A percentile compares a stretch with the other conserved stretches of the same genome.
These are phyloP conservation scores for Limosa lapponica DNA, from an alignment of 2,797 vertebrate genomes.

Conservation along the genomic window DNA sequence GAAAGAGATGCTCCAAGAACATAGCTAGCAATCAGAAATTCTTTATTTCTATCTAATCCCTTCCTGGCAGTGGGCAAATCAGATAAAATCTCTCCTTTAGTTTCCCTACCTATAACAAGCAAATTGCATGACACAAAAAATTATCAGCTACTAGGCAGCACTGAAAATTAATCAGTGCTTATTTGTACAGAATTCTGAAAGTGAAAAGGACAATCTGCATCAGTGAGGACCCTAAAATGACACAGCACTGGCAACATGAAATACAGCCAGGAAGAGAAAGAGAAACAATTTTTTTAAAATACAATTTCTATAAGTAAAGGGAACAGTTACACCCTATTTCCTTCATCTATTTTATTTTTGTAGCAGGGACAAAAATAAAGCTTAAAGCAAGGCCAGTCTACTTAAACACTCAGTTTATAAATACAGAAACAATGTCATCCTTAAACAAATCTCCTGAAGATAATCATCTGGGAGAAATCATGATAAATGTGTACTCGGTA, in stretches of 20 bases:
- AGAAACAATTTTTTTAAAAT: neutral
- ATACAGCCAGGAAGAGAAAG: neutral
- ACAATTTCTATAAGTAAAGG: neutral
- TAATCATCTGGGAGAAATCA: neutral
- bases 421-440: neutral
- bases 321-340: neutral
- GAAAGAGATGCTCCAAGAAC: neutral
- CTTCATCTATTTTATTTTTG: neutral
- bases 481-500: neutral
- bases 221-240: neutral
- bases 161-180: neutral
- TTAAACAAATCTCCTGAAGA: neutral
- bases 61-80: neutral
- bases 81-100: neutral
- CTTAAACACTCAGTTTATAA: neutral
- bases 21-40: neutral
- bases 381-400: neutral
- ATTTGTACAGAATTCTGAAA: neutral
- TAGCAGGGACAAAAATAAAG: neutral
- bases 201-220: neutral
- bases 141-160: neutral
- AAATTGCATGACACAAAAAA: neutral
- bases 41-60: neutral
- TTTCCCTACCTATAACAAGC: neutral
- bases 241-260: neutral